Conservation (phyloP, 2,113 vertebrate species). For the Archocentrus centrarchus region DNA sequence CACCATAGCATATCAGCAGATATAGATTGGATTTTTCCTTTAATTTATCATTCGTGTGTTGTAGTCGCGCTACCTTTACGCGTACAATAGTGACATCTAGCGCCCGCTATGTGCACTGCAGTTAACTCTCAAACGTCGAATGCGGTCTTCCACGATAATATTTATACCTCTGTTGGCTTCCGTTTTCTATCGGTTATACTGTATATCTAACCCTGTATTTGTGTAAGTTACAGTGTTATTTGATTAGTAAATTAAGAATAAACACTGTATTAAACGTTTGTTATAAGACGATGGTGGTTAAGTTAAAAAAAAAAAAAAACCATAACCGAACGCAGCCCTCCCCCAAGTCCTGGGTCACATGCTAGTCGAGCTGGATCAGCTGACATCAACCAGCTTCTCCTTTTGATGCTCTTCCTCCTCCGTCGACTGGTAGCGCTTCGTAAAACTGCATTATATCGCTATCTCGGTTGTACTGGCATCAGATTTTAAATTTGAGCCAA, state of each 20-base stretch:
- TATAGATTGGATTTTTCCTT: neutral
- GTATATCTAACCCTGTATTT: neutral
- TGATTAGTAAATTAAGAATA: neutral
- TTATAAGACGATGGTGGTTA: neutral
- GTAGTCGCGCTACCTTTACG: neutral
- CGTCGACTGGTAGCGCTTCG: neutral
- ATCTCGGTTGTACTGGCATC: neutral
- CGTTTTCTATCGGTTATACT: neutral
- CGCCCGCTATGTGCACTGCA: neutral
- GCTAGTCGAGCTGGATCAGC: constrained; percentile 71
- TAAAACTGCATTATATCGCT: neutral
- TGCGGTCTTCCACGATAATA: neutral
- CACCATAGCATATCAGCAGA: too few relatives aligned
- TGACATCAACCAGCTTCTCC: constrained; percentile 66
- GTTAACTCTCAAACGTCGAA: neutral
- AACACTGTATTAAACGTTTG: neutral
- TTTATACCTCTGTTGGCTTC: neutral
- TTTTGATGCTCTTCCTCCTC: constrained; percentile 50
- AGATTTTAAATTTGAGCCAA: neutral
- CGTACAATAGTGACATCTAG: constrained; percentile 54
- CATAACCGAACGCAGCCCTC: constrained; percentile 36
- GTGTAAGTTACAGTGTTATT: rapidly evolving
- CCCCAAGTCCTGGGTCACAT: constrained; percentile 68
- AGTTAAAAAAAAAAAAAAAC: neutral
- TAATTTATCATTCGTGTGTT: neutral